Evolutionary conservation across 2,888 invertebrate genomes (phyloP).

Genomic region (Lycophotia porphyrea): DNA sequence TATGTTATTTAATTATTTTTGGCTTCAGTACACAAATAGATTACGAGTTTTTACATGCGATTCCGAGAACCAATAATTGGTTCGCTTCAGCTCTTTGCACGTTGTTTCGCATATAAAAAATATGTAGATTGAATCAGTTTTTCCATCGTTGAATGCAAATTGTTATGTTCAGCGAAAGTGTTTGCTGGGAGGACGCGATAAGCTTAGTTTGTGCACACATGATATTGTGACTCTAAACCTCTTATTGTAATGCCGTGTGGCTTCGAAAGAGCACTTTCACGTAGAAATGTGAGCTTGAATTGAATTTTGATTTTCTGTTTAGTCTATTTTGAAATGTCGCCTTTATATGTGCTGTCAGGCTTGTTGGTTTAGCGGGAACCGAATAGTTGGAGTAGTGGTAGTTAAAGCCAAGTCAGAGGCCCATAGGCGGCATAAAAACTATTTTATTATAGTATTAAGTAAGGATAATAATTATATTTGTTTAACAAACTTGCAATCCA

Average conservation of each 20-base stretch:
- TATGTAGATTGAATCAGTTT: slow-evolving; percentile 56
- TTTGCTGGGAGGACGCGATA: slow-evolving; percentile 36
- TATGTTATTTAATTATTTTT: background rate
- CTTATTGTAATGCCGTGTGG: slow-evolving; percentile 28
- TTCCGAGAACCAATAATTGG: slow-evolving; percentile 14
- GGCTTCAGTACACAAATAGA: background rate
- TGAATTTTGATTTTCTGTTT: slow-evolving; percentile 25
- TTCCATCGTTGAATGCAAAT: slow-evolving; percentile 54
- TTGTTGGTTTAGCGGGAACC: background rate
- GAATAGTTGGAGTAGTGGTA: too few relatives aligned
- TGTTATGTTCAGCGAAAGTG: slow-evolving; percentile 30
- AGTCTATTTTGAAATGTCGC: slow-evolving; percentile 21
- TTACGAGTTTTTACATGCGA: background rate
- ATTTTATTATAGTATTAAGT: too few relatives aligned
- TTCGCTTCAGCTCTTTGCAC: slow-evolving; percentile 3
- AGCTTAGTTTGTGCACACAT: slow-evolving; percentile 19
- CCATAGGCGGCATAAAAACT: too few relatives aligned
- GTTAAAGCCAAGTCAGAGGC: too few relatives aligned
- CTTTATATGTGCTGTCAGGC: background rate
- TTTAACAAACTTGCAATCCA: too few relatives aligned
- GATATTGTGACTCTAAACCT: slow-evolving; percentile 37
- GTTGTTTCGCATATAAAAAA: slow-evolving; percentile 31
- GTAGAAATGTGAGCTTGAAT: slow-evolving; percentile 12
- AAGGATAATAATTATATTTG: too few relatives aligned
- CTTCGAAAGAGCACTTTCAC: slow-evolving; percentile 26